A percentile compares a stretch with the other conserved stretches of the same genome.
These are phyloP conservation scores for Microplitis manilae DNA, from an alignment of 2,888 invertebrate genomes.

Conservation along the genomic window DNA sequence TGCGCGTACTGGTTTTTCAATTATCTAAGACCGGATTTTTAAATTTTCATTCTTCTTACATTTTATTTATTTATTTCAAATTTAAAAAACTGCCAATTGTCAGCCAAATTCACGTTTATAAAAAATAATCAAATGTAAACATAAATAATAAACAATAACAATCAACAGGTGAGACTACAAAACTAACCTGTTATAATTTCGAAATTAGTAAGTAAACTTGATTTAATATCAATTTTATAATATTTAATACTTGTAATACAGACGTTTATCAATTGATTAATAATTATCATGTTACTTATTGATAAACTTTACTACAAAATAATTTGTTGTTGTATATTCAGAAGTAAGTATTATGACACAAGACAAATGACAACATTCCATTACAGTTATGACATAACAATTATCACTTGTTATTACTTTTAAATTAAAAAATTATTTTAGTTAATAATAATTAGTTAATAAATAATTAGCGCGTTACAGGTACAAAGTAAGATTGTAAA, in stretches of 20 bases:
- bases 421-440: neutral
- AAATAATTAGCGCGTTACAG: neutral
- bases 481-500: neutral
- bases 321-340: neutral
- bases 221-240: neutral
- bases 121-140: neutral
- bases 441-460: neutral
- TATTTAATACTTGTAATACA: neutral
- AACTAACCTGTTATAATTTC: neutral
- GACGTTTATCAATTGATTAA: neutral
- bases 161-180: conserved; percentile 18
- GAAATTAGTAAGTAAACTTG: neutral
- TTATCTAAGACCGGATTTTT: too few relatives aligned
- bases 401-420: too few relatives aligned
- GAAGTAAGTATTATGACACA: neutral
- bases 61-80: too few relatives aligned
- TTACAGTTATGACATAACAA: too few relatives aligned
- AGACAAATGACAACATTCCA: neutral
- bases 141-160: neutral
- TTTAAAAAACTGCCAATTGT: too few relatives aligned
- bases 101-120: too few relatives aligned
- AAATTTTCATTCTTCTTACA: too few relatives aligned
- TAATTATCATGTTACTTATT: neutral
- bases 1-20: too few relatives aligned
- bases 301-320: neutral